These are phyloP conservation scores for Rhopalosiphum maidis DNA, from an alignment of 1,140 invertebrate species.

Conservation along the genomic window DNA sequence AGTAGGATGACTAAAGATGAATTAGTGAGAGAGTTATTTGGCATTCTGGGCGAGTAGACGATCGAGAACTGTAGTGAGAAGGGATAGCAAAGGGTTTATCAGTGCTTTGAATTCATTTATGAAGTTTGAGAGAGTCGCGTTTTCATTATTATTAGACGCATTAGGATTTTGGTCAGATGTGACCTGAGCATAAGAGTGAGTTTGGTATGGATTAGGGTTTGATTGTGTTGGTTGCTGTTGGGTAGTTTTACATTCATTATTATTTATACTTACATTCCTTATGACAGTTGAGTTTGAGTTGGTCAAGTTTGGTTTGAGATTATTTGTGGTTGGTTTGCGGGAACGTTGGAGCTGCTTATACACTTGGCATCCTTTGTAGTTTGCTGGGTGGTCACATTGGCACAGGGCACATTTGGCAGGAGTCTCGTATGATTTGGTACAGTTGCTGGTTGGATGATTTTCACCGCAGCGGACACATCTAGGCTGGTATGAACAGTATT, in stretches of 20 bases:
- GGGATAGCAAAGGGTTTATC: background rate
- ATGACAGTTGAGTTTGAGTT: background rate
- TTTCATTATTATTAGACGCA: background rate
- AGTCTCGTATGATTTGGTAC: constrained; percentile 60
- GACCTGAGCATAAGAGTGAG: background rate
- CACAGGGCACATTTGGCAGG: constrained; percentile 60
- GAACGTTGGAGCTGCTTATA: background rate
- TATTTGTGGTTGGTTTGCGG: background rate
- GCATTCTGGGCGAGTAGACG: background rate
- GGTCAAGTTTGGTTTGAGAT: background rate
- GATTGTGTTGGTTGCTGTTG: background rate
- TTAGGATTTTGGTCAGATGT: background rate
- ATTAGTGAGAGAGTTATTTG: background rate
- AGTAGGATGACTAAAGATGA: background rate
- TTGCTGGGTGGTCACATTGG: background rate
- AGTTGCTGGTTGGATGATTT: constrained; percentile 62
- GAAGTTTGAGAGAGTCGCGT: background rate
- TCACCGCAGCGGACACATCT: constrained; percentile 63
- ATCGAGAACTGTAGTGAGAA: background rate
- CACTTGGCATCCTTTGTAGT: background rate
- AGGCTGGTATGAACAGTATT: constrained; percentile 61
- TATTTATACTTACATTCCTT: background rate
- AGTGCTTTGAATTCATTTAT: background rate
- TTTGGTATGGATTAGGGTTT: background rate
- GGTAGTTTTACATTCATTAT: background rate